Base-by-base conservation (phyloP, 2,888 invertebrate genomes). In the Argyresthia albistria region DNA sequence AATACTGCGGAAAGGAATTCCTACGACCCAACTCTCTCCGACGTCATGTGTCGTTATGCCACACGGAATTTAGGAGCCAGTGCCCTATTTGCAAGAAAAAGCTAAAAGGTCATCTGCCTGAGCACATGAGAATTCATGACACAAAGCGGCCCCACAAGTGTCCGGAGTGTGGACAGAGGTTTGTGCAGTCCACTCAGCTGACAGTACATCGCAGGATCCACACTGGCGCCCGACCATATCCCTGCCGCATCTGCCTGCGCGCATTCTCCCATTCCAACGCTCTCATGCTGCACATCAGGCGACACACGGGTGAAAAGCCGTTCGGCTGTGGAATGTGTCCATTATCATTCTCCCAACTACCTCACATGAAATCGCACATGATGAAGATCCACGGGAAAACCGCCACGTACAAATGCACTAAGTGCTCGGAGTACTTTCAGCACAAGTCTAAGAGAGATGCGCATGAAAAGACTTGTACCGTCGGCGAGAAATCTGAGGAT, bases 341-440 rank as follows among this genome's bases (percentile, higher is more conserved):
- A 42, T 89, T 91, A 42, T 91, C 92, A 0, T 95, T 95, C 72
- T 92, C 94, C 0, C 96, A 96, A 69, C 75, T 96, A 54, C 95
- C 96, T 0, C 96, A 96, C 67, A 90, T 96, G 76, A 96, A 96
- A 76, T 94, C 95, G 56, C 96, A 96, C 71, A 95, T 96, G 95
- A 89, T 91, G 56, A 93, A 93, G 64, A 94, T 96, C 53, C 96
- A 96, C 71, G 93, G 93, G 36, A 91, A 93, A 59, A 90, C 89
- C 56, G 92, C 94, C 59, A 93, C 95, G 0, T 96, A 95, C 67
- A 91, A 92, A 67, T 96, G 96, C 69, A 79, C 86, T 15, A 90
- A 90, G 51, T 96, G 96, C 72, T 88, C 90, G 36, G 86, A 89
- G 48, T 94, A 93, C 70, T 95, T 93, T 69, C 92, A 93, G 67